phyloP scores from a whole-genome alignment of 2,888 invertebrate species.

The Ptychoptera albimana region DNA sequence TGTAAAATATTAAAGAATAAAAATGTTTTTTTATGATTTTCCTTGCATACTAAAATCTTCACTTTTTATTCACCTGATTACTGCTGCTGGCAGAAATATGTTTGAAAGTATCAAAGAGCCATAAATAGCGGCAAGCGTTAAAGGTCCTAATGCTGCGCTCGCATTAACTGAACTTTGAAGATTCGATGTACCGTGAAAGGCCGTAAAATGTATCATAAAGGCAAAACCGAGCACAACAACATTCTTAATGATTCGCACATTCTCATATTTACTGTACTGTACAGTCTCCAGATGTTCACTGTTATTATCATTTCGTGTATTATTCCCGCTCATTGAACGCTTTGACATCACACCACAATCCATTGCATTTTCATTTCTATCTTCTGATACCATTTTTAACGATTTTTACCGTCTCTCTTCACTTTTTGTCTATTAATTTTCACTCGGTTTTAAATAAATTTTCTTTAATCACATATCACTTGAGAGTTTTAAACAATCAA shows the following conservation, averaged over 20 bases:
- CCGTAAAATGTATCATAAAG: slow-evolving; percentile 85
- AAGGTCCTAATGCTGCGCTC: slow-evolving; percentile 66
- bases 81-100: slow-evolving; percentile 68
- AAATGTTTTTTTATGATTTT: neutral
- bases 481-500: too few relatives aligned
- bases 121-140: slow-evolving; percentile 73
- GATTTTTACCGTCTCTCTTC: too few relatives aligned
- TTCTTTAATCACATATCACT: too few relatives aligned
- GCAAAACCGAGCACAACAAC: slow-evolving; percentile 70
- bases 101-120: slow-evolving; percentile 78
- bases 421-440: too few relatives aligned
- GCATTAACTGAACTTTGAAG: slow-evolving; percentile 74
- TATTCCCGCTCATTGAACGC: too few relatives aligned
- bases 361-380: too few relatives aligned
- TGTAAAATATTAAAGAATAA: slow-evolving; percentile 7
- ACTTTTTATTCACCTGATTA: slow-evolving; percentile 51
- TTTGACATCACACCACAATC: too few relatives aligned
- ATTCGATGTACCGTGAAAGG: slow-evolving; percentile 74
- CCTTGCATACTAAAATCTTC: neutral
- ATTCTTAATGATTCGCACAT: slow-evolving; percentile 68
- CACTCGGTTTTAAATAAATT: too few relatives aligned
- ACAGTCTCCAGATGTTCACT: neutral
- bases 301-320: too few relatives aligned
- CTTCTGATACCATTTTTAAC: too few relatives aligned
- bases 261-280: slow-evolving; percentile 41